Evolutionary conservation across 2,888 invertebrate species (phyloP).

Genomic region (Callosobruchus maculatus): DNA sequence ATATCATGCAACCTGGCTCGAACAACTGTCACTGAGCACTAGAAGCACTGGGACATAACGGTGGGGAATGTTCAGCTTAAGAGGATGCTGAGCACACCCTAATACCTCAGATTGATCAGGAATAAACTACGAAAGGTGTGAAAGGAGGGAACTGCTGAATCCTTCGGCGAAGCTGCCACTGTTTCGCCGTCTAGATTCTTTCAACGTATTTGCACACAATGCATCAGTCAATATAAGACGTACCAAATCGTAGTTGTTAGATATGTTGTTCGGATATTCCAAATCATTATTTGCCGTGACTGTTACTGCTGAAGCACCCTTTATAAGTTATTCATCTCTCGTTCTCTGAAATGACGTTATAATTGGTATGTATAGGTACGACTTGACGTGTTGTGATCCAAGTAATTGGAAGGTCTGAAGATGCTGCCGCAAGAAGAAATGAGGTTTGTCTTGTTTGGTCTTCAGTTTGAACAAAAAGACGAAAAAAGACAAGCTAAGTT

Average conservation of each 20-base stretch:
- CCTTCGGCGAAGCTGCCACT: background rate
- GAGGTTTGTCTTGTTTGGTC: background rate
- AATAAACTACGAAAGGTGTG: no score
- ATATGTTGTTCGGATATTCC: background rate
- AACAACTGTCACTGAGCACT: no score
- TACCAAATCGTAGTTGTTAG: background rate
- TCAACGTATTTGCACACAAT: background rate
- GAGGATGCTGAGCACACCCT: no score
- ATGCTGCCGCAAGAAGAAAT: background rate
- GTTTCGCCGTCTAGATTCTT: background rate
- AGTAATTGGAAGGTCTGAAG: background rate
- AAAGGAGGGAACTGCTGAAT: no score
- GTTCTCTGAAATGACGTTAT: background rate
- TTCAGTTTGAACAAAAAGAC: background rate
- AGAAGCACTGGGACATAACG: no score
- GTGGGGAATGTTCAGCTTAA: no score
- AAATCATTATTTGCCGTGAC: background rate
- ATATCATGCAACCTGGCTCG: no score
- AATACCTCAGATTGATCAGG: no score
- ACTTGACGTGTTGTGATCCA: background rate
- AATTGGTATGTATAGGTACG: background rate
- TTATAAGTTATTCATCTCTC: background rate
- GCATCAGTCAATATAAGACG: background rate
- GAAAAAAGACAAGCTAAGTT: no score
- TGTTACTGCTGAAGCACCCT: background rate